Conservation (phyloP, 1,140 invertebrate genomes). For the Microplitis mediator region DNA sequence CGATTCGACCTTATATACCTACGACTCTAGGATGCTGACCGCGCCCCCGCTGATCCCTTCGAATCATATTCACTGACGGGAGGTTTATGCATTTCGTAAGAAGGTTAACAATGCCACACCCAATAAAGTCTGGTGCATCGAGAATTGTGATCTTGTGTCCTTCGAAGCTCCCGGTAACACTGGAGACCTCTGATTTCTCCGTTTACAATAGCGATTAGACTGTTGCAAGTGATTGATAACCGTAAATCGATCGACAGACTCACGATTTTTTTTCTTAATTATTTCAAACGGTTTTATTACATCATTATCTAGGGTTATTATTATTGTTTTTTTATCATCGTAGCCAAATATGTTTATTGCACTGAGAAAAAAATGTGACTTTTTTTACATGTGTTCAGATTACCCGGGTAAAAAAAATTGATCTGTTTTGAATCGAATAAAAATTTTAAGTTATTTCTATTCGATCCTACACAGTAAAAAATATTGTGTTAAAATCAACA, state of each 20-base stretch:
- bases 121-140: constrained; percentile 39
- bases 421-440: too few relatives aligned
- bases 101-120: constrained; percentile 57
- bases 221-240: background rate
- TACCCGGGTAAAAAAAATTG: too few relatives aligned
- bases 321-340: background rate
- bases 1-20: constrained; percentile 57
- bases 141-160: constrained; percentile 20
- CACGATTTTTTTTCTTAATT: background rate
- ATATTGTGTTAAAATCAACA: too few relatives aligned
- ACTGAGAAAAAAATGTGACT: too few relatives aligned
- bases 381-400: too few relatives aligned
- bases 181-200: constrained; percentile 7
- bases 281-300: background rate
- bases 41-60: constrained; percentile 61
- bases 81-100: constrained; percentile 58
- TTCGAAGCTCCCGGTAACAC: constrained; percentile 6
- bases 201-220: background rate
- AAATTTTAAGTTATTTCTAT: too few relatives aligned
- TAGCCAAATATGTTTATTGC: too few relatives aligned
- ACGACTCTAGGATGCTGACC: constrained; percentile 49
- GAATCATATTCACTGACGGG: constrained; percentile 59
- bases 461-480: too few relatives aligned
- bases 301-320: background rate
- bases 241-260: background rate